Conservation (phyloP, 2,113 vertebrate species). For the Dendrocopos noguchii region DNA sequence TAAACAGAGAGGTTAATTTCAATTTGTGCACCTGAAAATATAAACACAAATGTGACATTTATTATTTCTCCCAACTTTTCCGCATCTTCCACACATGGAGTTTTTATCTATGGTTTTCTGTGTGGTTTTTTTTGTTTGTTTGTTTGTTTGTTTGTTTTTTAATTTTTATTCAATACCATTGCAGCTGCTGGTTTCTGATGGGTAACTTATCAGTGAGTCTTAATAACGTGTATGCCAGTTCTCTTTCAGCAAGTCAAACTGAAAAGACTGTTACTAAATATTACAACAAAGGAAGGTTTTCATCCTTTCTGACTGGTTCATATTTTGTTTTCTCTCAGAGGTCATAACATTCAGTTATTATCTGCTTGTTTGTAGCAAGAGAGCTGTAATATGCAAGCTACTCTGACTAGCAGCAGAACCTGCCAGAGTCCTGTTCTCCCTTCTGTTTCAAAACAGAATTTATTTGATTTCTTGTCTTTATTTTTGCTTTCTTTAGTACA, state of each 20-base stretch:
- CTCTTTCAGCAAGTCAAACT: background rate
- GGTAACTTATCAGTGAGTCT: background rate
- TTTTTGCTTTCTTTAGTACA: background rate
- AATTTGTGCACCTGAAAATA: background rate
- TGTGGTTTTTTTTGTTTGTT: no score
- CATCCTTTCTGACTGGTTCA: background rate
- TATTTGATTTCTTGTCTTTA: background rate
- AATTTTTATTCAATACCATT: background rate
- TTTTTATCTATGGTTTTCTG: background rate
- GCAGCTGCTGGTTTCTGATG: background rate
- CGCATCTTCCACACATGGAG: background rate
- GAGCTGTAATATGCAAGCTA: background rate
- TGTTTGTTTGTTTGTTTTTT: no score
- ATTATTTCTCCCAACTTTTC: background rate
- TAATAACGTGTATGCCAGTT: background rate
- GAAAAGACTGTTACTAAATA: slow-evolving; percentile 6
- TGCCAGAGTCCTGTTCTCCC: background rate
- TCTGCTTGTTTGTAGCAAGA: background rate
- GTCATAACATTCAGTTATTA: background rate
- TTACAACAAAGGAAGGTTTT: slow-evolving; percentile 4
- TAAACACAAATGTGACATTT: background rate
- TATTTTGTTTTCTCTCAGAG: background rate
- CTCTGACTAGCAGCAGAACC: slow-evolving; percentile 7
- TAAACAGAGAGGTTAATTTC: background rate
- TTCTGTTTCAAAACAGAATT: background rate